Evolutionary conservation across 1,140 invertebrate genomes (phyloP).

Genomic region (Hestina assimilis): DNA sequence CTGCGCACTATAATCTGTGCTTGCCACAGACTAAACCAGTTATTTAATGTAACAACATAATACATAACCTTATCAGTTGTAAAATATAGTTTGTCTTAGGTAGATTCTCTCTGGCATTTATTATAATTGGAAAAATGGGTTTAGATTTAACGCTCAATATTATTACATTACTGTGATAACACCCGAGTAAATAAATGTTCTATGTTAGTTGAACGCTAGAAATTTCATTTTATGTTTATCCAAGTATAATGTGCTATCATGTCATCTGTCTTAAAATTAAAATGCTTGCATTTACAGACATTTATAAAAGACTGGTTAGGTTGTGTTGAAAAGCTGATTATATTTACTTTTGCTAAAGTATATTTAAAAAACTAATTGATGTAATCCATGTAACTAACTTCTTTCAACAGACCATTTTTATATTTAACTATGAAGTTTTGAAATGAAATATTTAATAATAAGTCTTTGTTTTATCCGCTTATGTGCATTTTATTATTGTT

Average conservation of each 20-base stretch:
- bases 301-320: conserved; percentile 26
- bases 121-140: background rate
- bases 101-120: conserved; percentile 4
- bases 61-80: background rate
- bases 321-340: conserved; percentile 18
- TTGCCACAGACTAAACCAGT: conserved; percentile 84
- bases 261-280: background rate
- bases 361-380: background rate
- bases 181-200: background rate
- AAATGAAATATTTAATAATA: too few relatives aligned
- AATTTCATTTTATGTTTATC: conserved; percentile 3
- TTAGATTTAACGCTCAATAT: conserved; percentile 12
- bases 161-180: conserved; percentile 11
- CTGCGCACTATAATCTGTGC: conserved; percentile 97
- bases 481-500: conserved; percentile 38
- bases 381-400: too few relatives aligned
- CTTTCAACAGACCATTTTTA: background rate
- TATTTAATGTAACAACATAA: conserved; percentile 36
- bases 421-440: too few relatives aligned
- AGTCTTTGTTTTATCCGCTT: background rate
- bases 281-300: conserved; percentile 6
- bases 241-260: background rate
- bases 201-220: conserved; percentile 10
- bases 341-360: conserved; percentile 10
- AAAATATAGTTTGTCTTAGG: background rate